Base-by-base conservation (phyloP, 2,888 invertebrate species). In the Cremastobaeus sp. region DNA sequence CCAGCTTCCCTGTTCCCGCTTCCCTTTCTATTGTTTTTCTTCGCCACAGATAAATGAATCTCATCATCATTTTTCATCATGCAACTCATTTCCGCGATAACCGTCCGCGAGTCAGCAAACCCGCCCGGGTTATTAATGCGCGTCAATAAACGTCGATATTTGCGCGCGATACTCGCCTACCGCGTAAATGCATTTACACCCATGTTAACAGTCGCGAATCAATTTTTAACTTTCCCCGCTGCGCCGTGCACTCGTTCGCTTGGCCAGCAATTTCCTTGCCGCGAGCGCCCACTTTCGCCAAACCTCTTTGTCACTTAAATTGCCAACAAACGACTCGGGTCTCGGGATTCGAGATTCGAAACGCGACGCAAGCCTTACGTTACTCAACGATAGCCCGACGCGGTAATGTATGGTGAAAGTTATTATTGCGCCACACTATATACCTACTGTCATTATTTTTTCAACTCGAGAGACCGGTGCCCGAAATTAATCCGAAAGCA, bases 231-330 rank as follows among this genome's bases (percentile, higher is more conserved):
- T 25, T 25, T 3, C 3, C 4, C 25, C 25, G 25, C 25, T 25
- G 3, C 3, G 25, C 25, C 4, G 25, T 8, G 25, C n/a, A 25
- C 25, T 8, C 25, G 25, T 25, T 25, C 39, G 35, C 28, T 59
- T 47, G 35, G 47, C 14, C 45, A 11, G 34, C 17, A 9, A 45
- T 59, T 47, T 35, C 20, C 35, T 52, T 57, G 41, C 28, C 43
- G 37, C 25, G 45, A 34, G 35, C 39, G 45, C 43, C 41, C 45
- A 65, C 60, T 59, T 54, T 59, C 72, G 47, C 72, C 59, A 15
- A 48, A 60, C 65, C 59, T 47, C 72, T 65, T 65, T 55, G 55
- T 65, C 65, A 47, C 55, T 65, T 65, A 39, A 55, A 65, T 65
- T 39, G 45, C 18, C 35, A 52, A 59, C 41, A 54, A 65, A 55